Evolutionary conservation across 2,888 invertebrate genomes (phyloP).

Genomic region (Sinhomidia bicolor): DNA sequence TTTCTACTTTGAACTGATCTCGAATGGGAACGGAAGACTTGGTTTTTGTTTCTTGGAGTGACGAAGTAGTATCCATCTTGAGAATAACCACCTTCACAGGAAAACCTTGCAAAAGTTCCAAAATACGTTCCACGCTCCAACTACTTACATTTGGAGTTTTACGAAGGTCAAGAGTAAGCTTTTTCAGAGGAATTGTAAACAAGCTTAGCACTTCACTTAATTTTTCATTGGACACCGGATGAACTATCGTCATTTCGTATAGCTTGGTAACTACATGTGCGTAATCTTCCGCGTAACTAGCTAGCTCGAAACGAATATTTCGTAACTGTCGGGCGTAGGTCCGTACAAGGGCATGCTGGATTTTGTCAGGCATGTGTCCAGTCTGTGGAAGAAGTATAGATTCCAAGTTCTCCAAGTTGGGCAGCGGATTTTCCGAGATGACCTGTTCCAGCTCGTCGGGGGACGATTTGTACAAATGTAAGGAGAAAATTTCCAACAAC

Average conservation of each 20-base stretch:
- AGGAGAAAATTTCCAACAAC: background rate
- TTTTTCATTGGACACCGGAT: background rate
- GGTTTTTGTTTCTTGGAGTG: background rate
- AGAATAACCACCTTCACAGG: background rate
- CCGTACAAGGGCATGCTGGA: background rate
- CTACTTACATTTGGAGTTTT: background rate
- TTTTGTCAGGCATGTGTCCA: background rate
- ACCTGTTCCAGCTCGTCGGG: background rate
- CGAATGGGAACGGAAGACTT: background rate
- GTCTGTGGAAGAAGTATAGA: background rate
- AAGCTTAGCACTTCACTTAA: background rate
- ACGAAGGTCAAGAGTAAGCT: background rate
- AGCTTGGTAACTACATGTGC: slow-evolving; percentile 7
- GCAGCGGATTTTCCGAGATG: background rate
- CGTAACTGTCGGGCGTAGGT: background rate
- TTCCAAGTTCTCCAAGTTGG: background rate
- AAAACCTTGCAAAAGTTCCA: slow-evolving; percentile 10
- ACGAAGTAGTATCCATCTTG: background rate
- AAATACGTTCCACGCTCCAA: background rate
- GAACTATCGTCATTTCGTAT: background rate
- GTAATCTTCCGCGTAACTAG: background rate
- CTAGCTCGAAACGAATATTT: background rate
- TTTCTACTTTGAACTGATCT: background rate
- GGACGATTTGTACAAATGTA: background rate
- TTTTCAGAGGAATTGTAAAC: slow-evolving; percentile 20